Conservation (phyloP, 92 coral and sea anemone species). For the Epizoanthus stellaris region DNA sequence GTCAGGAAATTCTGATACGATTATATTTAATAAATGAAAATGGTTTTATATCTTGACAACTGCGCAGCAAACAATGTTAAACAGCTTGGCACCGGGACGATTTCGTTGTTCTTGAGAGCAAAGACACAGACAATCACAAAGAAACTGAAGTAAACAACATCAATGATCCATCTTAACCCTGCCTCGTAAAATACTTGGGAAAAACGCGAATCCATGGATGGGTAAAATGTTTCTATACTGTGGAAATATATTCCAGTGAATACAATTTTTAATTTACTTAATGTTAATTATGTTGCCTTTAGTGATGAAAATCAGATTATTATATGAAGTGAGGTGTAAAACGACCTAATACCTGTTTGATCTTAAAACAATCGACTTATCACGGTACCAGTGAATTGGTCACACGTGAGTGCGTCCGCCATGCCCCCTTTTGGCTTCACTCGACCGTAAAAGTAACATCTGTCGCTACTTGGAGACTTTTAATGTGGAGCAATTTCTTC, state of each 20-base stretch:
- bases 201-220: too few relatives aligned
- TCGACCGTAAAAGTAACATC: too few relatives aligned
- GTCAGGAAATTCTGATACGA: neutral
- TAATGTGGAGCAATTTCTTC: too few relatives aligned
- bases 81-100: constrained; percentile 11
- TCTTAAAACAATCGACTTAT: constrained; percentile 6
- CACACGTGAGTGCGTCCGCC: neutral
- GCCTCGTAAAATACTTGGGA: too few relatives aligned
- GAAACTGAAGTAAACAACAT: neutral
- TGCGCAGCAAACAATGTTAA: constrained; percentile 7
- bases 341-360: constrained; percentile 1
- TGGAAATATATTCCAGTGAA: neutral
- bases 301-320: neutral
- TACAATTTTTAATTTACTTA: neutral
- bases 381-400: neutral
- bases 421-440: neutral
- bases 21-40: neutral
- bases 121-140: neutral
- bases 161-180: neutral
- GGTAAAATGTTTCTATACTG: too few relatives aligned
- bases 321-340: constrained; percentile 9
- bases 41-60: neutral
- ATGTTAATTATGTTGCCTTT: constrained; percentile 2
- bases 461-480: too few relatives aligned
- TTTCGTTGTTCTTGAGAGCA: constrained; percentile 1